These are phyloP conservation scores for Itoplectis maculator DNA, from an alignment of 2,888 invertebrate genomes.

Conservation along the genomic window DNA sequence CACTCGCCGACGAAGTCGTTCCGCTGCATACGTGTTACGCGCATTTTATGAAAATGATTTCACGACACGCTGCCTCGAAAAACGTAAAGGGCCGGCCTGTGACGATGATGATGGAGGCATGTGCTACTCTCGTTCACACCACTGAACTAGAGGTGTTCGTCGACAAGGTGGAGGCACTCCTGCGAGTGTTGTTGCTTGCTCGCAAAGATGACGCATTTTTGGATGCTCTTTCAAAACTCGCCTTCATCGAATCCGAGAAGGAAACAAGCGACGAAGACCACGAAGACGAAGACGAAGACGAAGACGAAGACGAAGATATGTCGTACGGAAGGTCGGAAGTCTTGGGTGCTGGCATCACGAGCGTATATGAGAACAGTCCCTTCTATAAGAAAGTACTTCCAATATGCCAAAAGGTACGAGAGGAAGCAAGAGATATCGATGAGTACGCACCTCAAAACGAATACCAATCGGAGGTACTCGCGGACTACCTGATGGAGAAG, in stretches of 20 bases:
- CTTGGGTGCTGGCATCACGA: not conserved
- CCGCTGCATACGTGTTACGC: conserved; percentile 45
- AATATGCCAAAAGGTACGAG: not conserved
- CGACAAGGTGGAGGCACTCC: conserved; percentile 29
- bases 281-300: no score
- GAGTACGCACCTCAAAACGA: conserved; percentile 24
- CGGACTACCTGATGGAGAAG: conserved; percentile 29
- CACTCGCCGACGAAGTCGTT: not conserved
- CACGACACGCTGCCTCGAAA: conserved; percentile 12
- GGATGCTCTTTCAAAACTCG: conserved; percentile 21
- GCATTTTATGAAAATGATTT: conserved; percentile 57
- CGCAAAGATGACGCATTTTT: conserved; percentile 35
- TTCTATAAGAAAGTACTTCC: conserved; percentile 15
- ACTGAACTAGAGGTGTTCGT: conserved; percentile 13
- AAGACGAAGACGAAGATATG: no score
- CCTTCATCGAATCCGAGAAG: not conserved
- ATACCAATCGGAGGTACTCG: conserved; percentile 13
- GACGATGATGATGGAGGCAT: conserved; percentile 21
- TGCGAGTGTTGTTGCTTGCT: conserved; percentile 16
- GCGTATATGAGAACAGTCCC: conserved; percentile 26
- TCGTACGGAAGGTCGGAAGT: not conserved
- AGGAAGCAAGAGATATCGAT: conserved; percentile 16
- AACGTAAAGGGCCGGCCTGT: not conserved
- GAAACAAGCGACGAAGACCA: not conserved
- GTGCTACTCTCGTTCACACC: conserved; percentile 42